Conservation (phyloP, 1,140 invertebrate genomes). For the Druon quercuslanigerum region DNA sequence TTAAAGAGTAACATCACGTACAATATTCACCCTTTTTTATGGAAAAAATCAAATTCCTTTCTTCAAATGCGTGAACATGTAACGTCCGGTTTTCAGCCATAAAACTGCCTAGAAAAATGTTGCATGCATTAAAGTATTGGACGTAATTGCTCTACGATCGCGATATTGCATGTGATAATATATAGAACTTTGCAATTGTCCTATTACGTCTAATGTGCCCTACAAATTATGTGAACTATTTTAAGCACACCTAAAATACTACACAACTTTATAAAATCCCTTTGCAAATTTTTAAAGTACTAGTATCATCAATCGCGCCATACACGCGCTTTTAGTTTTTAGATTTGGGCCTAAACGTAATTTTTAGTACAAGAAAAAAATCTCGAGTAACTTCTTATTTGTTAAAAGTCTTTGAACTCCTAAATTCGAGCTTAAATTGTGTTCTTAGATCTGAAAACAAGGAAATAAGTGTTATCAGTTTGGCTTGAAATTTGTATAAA, state of each 20-base stretch:
- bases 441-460: too few species aligned
- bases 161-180: slow-evolving; percentile 31
- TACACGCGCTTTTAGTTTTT: too few species aligned
- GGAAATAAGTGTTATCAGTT: too few species aligned
- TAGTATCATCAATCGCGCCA: too few species aligned
- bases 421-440: too few species aligned
- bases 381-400: too few species aligned
- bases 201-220: too few species aligned
- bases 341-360: too few species aligned
- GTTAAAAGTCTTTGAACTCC: too few species aligned
- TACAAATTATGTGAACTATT: slow-evolving; percentile 5
- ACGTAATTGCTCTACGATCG: slow-evolving; percentile 14
- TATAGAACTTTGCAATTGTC: slow-evolving; percentile 13
- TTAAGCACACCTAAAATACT: background rate
- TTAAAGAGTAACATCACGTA: slow-evolving; percentile 1
- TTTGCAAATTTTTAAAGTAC: background rate
- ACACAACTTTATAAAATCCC: background rate
- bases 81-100: background rate
- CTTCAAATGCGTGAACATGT: background rate
- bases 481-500: too few species aligned
- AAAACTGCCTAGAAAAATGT: slow-evolving; percentile 2
- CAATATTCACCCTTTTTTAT: background rate
- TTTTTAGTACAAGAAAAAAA: too few species aligned
- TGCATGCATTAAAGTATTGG: slow-evolving; percentile 10
- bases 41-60: background rate